Evolutionary conservation across 2,888 invertebrate species (phyloP), one percentile per base, ranked within the genome.

Genomic region (Microctonus brassicae): DNA sequence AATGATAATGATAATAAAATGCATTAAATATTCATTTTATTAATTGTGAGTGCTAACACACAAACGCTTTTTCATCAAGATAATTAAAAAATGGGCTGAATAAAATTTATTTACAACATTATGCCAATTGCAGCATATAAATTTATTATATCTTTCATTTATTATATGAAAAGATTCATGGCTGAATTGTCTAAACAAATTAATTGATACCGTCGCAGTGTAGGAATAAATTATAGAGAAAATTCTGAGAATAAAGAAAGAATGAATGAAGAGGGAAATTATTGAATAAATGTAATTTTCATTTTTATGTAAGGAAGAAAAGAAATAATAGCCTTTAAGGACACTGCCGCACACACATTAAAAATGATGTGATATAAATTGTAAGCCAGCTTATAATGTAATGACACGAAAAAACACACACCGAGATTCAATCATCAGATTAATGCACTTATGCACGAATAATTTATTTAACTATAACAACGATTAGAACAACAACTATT

Each of bases 311-410:
- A 34, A 17, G 34, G n/a, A 9, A 29, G 7, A 29, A 29, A 29
- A 29, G 7, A 58, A 58, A 58, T 64, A 39, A 53, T 77, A 76
- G 77, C 69, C 68, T 67, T 47, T 76, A 76, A 72, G 73, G 78
- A 82, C 78, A 84, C 82, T 83, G 84, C 84, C 82, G 80, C 80
- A 81, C 47, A 47, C 81, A 82, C 78, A 78, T 78, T 78, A 75
- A 80, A 69, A 80, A 69, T 77, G 7, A 84, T 84, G 84, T 84
- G 84, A 84, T 84, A 84, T 80, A 83, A 83, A 77, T 77, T 74
- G 77, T 82, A 81, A 83, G 80, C 75, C 76, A 75, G 76, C 75
- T 80, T 76, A 66, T n/a, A 6, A 47, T 63, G 67, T 71, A 72
- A 72, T 70, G 58, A 20, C 20, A 34, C 39, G 4, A n/a, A 39